Conservation (phyloP, 2,888 invertebrate genomes). For the Steinernema hermaphroditum region DNA sequence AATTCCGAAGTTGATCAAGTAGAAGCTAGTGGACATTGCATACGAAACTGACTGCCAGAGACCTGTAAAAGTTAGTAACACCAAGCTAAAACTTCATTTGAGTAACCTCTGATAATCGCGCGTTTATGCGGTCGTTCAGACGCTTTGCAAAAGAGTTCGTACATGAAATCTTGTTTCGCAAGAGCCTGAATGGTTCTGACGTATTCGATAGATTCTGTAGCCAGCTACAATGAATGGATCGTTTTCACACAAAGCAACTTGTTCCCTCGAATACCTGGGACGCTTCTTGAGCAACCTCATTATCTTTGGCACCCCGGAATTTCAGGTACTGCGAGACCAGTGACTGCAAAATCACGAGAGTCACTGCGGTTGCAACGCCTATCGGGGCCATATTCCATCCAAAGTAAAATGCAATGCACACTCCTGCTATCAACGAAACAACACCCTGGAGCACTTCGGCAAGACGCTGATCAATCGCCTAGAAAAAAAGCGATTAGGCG, state of each 20-base stretch:
- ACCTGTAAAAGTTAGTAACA: conserved; percentile 37
- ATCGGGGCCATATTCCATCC: conserved; percentile 38
- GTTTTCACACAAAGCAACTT: background rate
- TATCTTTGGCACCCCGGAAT: conserved; percentile 35
- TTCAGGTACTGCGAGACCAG: conserved; percentile 35
- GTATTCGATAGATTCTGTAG: conserved; percentile 48
- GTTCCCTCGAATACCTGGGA: conserved; percentile 27
- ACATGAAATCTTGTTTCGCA: conserved; percentile 40
- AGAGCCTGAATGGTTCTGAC: conserved; percentile 46
- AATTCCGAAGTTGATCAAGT: conserved; percentile 42
- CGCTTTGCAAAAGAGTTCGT: conserved; percentile 36
- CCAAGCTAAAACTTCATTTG: background rate
- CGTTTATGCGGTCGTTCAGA: conserved; percentile 39
- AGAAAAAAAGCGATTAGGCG: conserved; percentile 1
- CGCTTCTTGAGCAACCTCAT: conserved; percentile 34
- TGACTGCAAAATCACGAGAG: conserved; percentile 37
- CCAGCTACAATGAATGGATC: conserved; percentile 31
- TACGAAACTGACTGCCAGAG: conserved; percentile 52
- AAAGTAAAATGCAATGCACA: conserved; percentile 35
- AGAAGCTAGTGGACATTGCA: conserved; percentile 36
- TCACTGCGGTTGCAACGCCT: conserved; percentile 34
- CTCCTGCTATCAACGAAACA: conserved; percentile 32
- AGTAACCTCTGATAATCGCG: conserved; percentile 33
- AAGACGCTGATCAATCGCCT: conserved; percentile 47
- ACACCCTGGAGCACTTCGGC: conserved; percentile 48